A percentile compares a stretch with the other conserved stretches of the same genome.
These are phyloP conservation scores for Alviniconcha marisindica DNA, from an alignment of 1,140 invertebrate species.

Conservation along the genomic window DNA sequence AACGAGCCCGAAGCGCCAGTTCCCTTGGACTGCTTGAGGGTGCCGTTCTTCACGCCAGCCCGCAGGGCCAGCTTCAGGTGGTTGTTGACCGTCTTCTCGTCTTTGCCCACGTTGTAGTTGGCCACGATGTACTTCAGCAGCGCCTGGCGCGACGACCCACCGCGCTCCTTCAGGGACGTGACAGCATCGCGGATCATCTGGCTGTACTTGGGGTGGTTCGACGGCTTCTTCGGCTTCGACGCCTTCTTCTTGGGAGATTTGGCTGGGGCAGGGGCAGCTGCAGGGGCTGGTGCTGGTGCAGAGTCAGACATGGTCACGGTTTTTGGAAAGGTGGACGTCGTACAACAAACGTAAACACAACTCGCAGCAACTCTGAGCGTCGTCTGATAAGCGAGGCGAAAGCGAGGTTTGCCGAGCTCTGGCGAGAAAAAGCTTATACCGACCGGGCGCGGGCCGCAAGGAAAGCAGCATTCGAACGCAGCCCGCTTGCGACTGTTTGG, in stretches of 20 bases:
- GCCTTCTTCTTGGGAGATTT: conserved; percentile 62
- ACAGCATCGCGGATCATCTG: conserved; percentile 57
- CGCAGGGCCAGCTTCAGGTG: conserved; percentile 68
- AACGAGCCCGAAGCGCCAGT: conserved; percentile 71
- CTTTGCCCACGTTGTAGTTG: conserved; percentile 69
- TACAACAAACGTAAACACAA: neutral
- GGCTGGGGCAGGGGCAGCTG: conserved; percentile 38
- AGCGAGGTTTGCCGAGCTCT: neutral
- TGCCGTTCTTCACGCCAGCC: conserved; percentile 63
- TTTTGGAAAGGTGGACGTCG: too few relatives aligned
- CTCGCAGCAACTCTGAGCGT: neutral
- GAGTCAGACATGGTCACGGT: conserved; percentile 34
- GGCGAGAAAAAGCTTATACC: neutral
- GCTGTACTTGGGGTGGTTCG: conserved; percentile 58
- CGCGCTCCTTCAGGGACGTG: conserved; percentile 54
- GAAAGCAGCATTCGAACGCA: conserved; percentile 28
- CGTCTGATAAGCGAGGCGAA: neutral
- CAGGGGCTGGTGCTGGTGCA: conserved; percentile 27
- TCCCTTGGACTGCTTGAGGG: conserved; percentile 68
- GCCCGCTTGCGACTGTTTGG: neutral
- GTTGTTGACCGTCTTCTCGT: conserved; percentile 65
- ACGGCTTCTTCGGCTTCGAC: conserved; percentile 61
- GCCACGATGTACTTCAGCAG: conserved; percentile 72
- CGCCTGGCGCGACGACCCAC: conserved; percentile 68
- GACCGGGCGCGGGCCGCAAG: conserved; percentile 23